Conservation (phyloP, 2,888 invertebrate species). For the Nomada goodeniana region DNA sequence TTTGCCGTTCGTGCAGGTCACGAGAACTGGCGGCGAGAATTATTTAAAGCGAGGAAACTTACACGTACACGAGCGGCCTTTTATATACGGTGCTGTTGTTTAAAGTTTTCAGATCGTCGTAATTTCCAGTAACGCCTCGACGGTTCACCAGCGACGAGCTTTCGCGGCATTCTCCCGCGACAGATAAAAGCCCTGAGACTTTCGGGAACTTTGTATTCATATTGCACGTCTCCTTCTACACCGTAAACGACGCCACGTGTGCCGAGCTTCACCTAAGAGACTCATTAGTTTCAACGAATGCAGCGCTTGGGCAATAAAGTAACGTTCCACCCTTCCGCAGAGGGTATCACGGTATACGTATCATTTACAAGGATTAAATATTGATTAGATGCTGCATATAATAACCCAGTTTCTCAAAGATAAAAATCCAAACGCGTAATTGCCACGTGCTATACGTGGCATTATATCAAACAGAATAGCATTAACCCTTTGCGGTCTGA, state of each 20-base stretch:
- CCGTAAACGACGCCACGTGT: conserved; percentile 22
- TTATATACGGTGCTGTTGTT: background rate
- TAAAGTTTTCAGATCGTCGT: conserved; percentile 39
- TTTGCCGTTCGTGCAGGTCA: background rate
- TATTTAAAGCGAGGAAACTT: conserved; percentile 24
- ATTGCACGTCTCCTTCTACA: conserved; percentile 34
- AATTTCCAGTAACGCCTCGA: conserved; percentile 38
- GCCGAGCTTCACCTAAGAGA: background rate
- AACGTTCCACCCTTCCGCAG: no score
- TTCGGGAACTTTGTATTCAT: conserved; percentile 28
- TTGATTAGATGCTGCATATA: no score
- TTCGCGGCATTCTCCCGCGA: conserved; percentile 20
- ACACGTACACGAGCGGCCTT: background rate
- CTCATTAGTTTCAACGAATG: no score
- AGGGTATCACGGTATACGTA: no score
- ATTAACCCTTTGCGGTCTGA: no score
- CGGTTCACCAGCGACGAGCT: conserved; percentile 10
- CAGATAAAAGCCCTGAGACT: conserved; percentile 41
- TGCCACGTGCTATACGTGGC: no score
- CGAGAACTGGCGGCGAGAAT: background rate
- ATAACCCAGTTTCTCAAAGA: no score
- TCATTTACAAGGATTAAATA: no score
- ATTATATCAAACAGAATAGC: no score
- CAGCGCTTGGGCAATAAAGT: no score
- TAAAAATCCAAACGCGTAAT: no score